phyloP scores from a whole-genome alignment of 2,797 vertebrate genomes.

The Odontamblyopus rebecca region DNA sequence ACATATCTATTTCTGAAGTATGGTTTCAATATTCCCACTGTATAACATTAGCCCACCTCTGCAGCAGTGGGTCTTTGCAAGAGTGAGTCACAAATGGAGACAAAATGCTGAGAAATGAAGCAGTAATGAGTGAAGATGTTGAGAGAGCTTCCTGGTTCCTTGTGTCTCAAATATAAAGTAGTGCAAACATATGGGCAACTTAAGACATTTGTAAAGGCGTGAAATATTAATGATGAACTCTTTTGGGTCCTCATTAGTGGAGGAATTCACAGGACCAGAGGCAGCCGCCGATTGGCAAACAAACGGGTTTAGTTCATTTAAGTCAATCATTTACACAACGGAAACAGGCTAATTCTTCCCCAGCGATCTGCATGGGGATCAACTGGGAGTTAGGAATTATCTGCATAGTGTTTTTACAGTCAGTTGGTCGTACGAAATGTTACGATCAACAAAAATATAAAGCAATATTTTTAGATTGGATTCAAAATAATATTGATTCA shows the following conservation, averaged over 20 bases:
- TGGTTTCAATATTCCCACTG: neutral
- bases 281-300: neutral
- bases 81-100: slow-evolving; percentile 11
- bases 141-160: neutral
- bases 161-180: neutral
- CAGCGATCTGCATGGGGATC: neutral
- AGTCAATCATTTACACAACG: neutral
- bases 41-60: neutral
- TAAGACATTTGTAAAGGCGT: neutral
- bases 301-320: neutral
- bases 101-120: neutral
- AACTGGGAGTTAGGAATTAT: neutral
- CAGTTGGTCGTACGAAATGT: neutral
- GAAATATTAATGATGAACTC: slow-evolving; percentile 1
- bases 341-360: neutral
- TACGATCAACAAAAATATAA: neutral
- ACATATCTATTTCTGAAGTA: too few species aligned
- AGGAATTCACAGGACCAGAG: neutral
- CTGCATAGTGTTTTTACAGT: neutral
- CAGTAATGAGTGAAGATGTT: slow-evolving; percentile 1
- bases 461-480: too few species aligned
- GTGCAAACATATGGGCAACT: neutral
- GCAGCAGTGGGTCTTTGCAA: neutral
- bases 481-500: too few species aligned
- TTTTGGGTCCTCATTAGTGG: neutral